These are phyloP conservation scores for Nymphicus hollandicus DNA, from an alignment of 2,113 vertebrate species.

Conservation along the genomic window DNA sequence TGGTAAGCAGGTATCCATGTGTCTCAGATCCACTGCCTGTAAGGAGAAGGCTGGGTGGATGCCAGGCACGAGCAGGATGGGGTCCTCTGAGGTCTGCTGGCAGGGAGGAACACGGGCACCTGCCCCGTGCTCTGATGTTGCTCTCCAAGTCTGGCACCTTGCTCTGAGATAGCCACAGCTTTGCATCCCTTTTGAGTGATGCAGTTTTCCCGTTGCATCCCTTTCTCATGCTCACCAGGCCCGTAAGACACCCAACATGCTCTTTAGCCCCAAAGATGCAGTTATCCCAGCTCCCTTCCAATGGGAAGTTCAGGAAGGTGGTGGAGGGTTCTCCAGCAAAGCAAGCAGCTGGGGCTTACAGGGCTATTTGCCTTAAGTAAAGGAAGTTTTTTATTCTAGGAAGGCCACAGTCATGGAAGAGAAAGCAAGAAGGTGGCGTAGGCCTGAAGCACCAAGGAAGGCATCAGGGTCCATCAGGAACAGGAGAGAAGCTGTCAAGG, in stretches of 20 bases:
- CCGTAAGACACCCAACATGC: neutral
- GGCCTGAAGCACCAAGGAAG: neutral
- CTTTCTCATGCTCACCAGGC: neutral
- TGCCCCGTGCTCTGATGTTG: neutral
- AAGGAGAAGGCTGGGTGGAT: neutral
- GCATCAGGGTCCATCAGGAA: neutral
- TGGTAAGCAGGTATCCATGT: neutral
- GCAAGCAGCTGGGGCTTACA: neutral
- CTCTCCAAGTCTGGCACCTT: neutral
- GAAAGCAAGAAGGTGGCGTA: neutral
- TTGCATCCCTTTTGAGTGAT: neutral
- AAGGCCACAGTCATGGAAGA: neutral
- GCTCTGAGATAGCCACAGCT: neutral
- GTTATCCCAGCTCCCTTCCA: neutral
- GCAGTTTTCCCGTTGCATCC: neutral
- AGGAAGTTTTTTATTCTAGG: neutral
- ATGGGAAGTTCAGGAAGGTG: fast-evolving
- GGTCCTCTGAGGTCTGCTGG: constrained; percentile 36
- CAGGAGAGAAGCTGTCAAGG: neutral
- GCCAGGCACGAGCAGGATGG: neutral
- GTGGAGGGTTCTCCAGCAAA: neutral
- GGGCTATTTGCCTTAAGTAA: neutral
- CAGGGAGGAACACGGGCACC: neutral
- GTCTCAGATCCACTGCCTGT: neutral
- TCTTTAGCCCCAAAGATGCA: neutral